Evolutionary conservation across 2,888 invertebrate genomes (phyloP), one percentile per base, ranked within the genome.

Genomic region (Euzetes globulus): DNA sequence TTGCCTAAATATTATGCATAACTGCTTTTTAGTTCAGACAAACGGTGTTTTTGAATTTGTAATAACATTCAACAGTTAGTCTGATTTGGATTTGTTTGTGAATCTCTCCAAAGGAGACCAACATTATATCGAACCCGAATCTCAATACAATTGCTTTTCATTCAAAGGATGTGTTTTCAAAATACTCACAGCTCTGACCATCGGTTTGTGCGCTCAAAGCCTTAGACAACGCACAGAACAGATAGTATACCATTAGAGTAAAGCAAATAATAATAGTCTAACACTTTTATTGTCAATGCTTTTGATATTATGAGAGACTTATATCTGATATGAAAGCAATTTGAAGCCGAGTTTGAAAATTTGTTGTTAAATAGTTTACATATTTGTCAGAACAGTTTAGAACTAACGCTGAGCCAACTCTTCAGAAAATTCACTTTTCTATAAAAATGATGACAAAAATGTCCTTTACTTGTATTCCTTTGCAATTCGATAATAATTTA

Each of bases 401-500:
- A 22, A 22, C 25, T 22, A 55, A 11, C 9, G 7, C 13, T 27
- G 65, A 68, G 70, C 41, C 25, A 25, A 47, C 70, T 25, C 70
- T 60, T 70, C 70, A 70, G 70, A 70, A 70, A 47, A 70, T 47
- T 47, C 25, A 70, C 70, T 70, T 70, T 70, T 70, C 45, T 45
- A 45, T 70, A 9, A 47, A n/a, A 70, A 70, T 70, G 19, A 70
- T 70, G 70, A 70, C 70, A 70, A 70, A 70, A 70, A 70, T 70
- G 70, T 70, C 70, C 11, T 45, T 70, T 47, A 37, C 19, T 70
- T 70, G 15, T 41, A 25, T 41, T 70, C 47, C 47, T 68, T 70
- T 70, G 45, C 41, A 45, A 70, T 70, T 70, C 70, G 70, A 70
- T 70, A 70, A 70, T 70, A 70, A 70, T 70, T 70, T 70, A 70